Percentiles rank a stretch among this genome's conserved stretches.
Conservation (phyloP, 1,140 invertebrate genomes). For the Drosophila auraria region DNA sequence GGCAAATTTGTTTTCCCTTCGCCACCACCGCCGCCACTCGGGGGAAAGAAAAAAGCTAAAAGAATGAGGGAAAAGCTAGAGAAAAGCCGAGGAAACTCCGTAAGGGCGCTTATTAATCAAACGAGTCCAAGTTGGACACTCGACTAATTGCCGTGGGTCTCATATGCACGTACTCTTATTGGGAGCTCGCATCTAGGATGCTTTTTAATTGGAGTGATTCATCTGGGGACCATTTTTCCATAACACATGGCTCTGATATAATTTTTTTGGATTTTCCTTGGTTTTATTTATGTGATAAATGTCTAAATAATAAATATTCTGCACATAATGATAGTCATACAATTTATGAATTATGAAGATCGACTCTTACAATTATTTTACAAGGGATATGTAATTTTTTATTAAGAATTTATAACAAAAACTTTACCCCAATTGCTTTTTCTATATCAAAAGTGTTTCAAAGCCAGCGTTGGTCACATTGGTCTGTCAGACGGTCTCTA, state of each 20-base stretch:
- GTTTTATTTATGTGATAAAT: background rate
- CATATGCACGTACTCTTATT: slow-evolving; percentile 27
- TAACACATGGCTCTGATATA: background rate
- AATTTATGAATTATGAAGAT: background rate
- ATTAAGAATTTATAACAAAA: background rate
- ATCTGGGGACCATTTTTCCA: slow-evolving; percentile 14
- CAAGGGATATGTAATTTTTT: background rate
- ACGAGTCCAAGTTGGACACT: slow-evolving; percentile 30
- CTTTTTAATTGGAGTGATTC: slow-evolving; percentile 39
- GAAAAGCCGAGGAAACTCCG: slow-evolving; percentile 37
- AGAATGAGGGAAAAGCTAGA: slow-evolving; percentile 4
- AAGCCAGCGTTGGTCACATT: too few species aligned
- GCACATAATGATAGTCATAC: background rate
- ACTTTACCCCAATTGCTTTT: too few species aligned
- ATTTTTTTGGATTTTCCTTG: background rate
- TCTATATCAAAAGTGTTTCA: too few species aligned
- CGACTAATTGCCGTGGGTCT: slow-evolving; percentile 33
- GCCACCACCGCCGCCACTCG: background rate
- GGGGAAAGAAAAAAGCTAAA: background rate
- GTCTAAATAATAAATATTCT: background rate
- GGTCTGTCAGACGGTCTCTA: too few species aligned
- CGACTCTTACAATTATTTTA: background rate
- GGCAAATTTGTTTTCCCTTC: slow-evolving; percentile 68
- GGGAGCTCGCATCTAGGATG: slow-evolving; percentile 10
- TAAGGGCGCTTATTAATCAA: slow-evolving; percentile 62